Evolutionary conservation across 1,140 invertebrate genomes (phyloP).

Genomic region (Psix sp.): DNA sequence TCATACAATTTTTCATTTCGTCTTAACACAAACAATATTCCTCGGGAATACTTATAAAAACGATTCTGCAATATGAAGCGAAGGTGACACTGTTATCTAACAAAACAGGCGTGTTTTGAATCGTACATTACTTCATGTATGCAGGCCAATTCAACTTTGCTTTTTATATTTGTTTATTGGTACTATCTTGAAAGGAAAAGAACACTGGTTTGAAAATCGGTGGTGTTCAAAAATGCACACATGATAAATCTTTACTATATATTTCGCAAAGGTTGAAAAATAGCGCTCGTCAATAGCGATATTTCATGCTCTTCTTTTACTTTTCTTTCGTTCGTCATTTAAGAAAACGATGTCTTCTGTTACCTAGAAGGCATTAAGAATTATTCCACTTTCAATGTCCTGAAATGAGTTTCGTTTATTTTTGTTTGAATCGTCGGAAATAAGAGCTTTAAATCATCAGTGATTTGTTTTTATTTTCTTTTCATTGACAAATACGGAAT

Average conservation of each 20-base stretch:
- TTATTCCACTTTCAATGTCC: slow-evolving; percentile 45
- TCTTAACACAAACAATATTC: slow-evolving; percentile 13
- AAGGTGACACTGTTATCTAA: slow-evolving; percentile 29
- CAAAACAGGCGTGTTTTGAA: slow-evolving; percentile 27
- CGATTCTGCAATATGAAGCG: slow-evolving; percentile 12
- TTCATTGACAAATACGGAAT: too few species aligned
- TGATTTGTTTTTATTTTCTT: too few species aligned
- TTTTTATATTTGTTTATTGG: slow-evolving; percentile 53
- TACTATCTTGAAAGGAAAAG: slow-evolving; percentile 32
- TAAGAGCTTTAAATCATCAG: slow-evolving; percentile 37
- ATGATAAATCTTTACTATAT: slow-evolving; percentile 56
- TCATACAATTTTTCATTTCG: slow-evolving; percentile 20
- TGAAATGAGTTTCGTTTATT: slow-evolving; percentile 48
- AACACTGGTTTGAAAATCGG: slow-evolving; percentile 39
- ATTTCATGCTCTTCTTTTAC: slow-evolving; percentile 38
- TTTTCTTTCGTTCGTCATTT: slow-evolving; percentile 45
- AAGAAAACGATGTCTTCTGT: slow-evolving; percentile 56
- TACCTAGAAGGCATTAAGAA: slow-evolving; percentile 48
- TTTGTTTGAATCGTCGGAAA: slow-evolving; percentile 26
- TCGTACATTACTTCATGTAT: slow-evolving; percentile 22
- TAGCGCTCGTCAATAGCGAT: slow-evolving; percentile 40
- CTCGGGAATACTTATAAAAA: slow-evolving; percentile 12
- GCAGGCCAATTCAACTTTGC: slow-evolving; percentile 23
- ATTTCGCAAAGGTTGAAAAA: slow-evolving; percentile 32
- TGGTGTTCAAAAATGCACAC: slow-evolving; percentile 40